phyloP scores from a whole-genome alignment of 1,140 invertebrate genomes.

The Drosophila suzukii region DNA sequence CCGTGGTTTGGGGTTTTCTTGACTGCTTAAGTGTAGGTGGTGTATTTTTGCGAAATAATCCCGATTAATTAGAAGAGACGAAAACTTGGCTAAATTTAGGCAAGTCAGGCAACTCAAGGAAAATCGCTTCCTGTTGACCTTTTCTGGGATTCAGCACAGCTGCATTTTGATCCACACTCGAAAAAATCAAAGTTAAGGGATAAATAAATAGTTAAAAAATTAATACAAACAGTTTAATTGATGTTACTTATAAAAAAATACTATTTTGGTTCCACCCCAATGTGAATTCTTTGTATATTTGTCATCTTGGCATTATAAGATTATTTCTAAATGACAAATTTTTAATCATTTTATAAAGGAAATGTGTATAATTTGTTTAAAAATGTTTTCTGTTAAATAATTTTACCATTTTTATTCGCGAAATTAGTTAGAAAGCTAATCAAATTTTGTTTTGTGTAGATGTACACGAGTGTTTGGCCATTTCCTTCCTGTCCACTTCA shows the following conservation, averaged over 20 bases:
- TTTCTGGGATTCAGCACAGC: constrained; percentile 19
- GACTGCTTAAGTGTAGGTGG: background rate
- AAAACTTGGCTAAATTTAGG: constrained; percentile 30
- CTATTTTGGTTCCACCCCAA: no score
- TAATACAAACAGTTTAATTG: no score
- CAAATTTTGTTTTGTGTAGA: background rate
- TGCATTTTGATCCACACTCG: constrained; percentile 23
- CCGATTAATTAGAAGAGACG: constrained; percentile 21
- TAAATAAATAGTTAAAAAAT: background rate
- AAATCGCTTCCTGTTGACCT: constrained; percentile 31
- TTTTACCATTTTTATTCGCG: background rate
- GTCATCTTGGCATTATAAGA: no score
- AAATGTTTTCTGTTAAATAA: background rate
- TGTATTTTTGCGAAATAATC: constrained; percentile 10
- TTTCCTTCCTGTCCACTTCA: constrained; percentile 26
- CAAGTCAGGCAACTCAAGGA: constrained; percentile 4
- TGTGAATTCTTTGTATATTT: no score
- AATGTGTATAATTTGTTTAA: background rate
- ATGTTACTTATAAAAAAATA: no score
- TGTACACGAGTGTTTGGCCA: background rate
- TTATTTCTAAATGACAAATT: no score
- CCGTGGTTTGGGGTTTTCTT: constrained; percentile 3
- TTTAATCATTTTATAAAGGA: no score
- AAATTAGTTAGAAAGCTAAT: no score
- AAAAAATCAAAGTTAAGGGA: background rate